Conservation (phyloP, 2,797 vertebrate species). For the Epinephelus coioides region DNA sequence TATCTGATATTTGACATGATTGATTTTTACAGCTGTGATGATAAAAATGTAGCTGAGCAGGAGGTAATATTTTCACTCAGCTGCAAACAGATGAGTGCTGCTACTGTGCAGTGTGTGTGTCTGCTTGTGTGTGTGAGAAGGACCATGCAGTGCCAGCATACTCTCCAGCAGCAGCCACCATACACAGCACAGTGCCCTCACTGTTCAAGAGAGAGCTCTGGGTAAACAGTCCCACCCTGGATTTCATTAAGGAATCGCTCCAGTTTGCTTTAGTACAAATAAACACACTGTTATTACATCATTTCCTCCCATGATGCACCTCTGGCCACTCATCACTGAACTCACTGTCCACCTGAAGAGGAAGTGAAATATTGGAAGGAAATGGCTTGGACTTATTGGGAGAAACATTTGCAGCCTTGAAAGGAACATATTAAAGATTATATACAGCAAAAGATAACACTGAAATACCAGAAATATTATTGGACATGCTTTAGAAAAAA, state of each 20-base stretch:
- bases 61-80: conserved; percentile 24
- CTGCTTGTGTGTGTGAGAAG: conserved; percentile 9
- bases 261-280: conserved; percentile 68
- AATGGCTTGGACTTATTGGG: conserved; percentile 21
- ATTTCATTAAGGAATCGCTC: conserved; percentile 79
- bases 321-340: conserved; percentile 41
- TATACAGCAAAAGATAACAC: neutral
- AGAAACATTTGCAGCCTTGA: conserved; percentile 10
- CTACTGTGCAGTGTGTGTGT: conserved; percentile 37
- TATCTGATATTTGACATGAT: neutral
- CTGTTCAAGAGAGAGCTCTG: conserved; percentile 70
- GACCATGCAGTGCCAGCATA: conserved; percentile 59
- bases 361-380: conserved; percentile 40
- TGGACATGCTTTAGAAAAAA: neutral
- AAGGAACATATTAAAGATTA: neutral
- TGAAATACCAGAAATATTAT: neutral
- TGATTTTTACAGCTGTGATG: conserved; percentile 16
- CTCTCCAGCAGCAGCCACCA: conserved; percentile 49
- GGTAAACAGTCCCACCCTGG: conserved; percentile 82
- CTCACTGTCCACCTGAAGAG: conserved; percentile 48
- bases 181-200: conserved; percentile 63
- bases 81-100: conserved; percentile 37
- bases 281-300: conserved; percentile 55
- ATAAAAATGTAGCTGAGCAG: conserved; percentile 3
- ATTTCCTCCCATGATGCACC: conserved; percentile 66